phyloP scores from a whole-genome alignment of 1,140 invertebrate species.

The Penaeus chinensis region DNA sequence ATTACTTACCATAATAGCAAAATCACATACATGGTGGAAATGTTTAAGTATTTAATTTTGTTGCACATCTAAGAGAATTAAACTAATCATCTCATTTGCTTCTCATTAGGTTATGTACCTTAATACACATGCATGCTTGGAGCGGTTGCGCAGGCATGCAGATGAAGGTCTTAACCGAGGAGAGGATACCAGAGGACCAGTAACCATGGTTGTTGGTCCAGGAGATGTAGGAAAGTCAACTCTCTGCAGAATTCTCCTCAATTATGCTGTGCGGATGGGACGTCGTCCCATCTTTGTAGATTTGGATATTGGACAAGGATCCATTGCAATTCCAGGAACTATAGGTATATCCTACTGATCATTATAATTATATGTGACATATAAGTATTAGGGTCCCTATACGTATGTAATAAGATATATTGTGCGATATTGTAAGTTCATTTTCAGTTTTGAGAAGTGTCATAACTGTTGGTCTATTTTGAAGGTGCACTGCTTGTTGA shows the following conservation, averaged over 20 bases:
- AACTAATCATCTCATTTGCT: too few relatives aligned
- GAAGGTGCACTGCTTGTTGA: conserved; percentile 88
- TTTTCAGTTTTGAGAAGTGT: neutral
- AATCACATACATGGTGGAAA: too few relatives aligned
- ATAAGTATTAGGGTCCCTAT: neutral
- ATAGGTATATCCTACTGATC: conserved; percentile 73
- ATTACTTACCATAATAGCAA: too few relatives aligned
- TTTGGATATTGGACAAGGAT: conserved; percentile 95
- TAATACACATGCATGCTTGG: conserved; percentile 94
- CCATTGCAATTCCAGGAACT: conserved; percentile 92
- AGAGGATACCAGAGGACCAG: conserved; percentile 75
- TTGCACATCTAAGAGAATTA: too few relatives aligned
- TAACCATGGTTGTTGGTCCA: conserved; percentile 93
- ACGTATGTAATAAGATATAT: neutral
- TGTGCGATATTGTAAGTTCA: neutral
- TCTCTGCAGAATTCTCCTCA: conserved; percentile 87
- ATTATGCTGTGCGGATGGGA: conserved; percentile 86
- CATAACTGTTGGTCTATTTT: conserved; percentile 59
- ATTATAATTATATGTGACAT: neutral
- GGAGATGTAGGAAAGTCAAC: conserved; percentile 97
- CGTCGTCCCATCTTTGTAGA: conserved; percentile 88
- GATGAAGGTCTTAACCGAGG: conserved; percentile 73
- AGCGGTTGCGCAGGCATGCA: conserved; percentile 83
- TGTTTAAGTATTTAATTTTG: too few relatives aligned
- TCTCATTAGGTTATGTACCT: conserved; percentile 77